These are phyloP conservation scores for Paramuricea clavata DNA, from an alignment of 92 coral and sea anemone genomes.

Conservation along the genomic window DNA sequence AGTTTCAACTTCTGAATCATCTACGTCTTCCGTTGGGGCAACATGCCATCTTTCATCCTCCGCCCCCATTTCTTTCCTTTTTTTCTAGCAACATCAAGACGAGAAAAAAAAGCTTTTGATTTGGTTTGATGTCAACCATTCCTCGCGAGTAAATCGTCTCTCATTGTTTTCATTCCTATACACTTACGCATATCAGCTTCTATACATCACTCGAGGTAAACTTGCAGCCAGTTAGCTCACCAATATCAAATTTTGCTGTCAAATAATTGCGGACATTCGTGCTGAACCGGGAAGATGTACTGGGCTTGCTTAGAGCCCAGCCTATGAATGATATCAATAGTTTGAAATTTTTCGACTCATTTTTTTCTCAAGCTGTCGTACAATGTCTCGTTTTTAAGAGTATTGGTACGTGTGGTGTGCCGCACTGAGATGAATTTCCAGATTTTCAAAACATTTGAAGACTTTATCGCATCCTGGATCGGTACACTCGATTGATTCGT, in stretches of 20 bases:
- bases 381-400: conserved; percentile 3
- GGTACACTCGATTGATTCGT: conserved; percentile 30
- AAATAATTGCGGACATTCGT: conserved; percentile 28
- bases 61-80: conserved; percentile 34
- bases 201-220: conserved; percentile 30
- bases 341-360: conserved; percentile 21
- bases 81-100: conserved; percentile 67
- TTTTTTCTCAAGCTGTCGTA: conserved; percentile 24
- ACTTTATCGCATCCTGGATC: conserved; percentile 43
- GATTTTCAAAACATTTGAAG: conserved; percentile 34
- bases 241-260: conserved; percentile 38
- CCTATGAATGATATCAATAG: neutral
- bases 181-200: conserved; percentile 42
- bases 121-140: conserved; percentile 39
- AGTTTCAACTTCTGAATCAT: conserved; percentile 64
- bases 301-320: conserved; percentile 44
- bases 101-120: conserved; percentile 18
- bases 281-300: conserved; percentile 49
- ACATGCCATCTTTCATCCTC: conserved; percentile 33
- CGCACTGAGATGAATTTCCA: conserved; percentile 31
- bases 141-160: conserved; percentile 26
- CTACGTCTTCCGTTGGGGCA: conserved; percentile 69
- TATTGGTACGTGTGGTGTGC: conserved; percentile 3
- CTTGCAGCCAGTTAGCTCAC: conserved; percentile 39
- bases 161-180: conserved; percentile 22